Conservation (phyloP, 1,140 invertebrate species). For the Chironomus tepperi region DNA sequence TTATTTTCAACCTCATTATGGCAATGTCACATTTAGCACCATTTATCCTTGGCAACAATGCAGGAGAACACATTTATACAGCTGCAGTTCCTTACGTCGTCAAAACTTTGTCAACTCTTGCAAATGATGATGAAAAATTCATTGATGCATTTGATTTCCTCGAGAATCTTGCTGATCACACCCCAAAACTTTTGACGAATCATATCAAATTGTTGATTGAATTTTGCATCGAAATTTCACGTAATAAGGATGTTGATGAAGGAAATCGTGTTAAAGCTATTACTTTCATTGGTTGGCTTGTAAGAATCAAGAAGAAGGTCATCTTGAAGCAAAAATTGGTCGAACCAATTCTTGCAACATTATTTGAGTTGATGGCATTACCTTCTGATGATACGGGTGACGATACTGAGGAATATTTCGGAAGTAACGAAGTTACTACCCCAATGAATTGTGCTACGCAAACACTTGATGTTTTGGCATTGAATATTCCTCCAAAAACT, state of each 20-base stretch:
- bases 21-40: constrained; percentile 35
- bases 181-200: constrained; percentile 51
- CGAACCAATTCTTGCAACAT: constrained; percentile 56
- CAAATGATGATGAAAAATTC: constrained; percentile 51
- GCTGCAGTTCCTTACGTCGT: constrained; percentile 54
- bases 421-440: constrained; percentile 48
- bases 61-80: constrained; percentile 46
- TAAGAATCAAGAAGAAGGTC: constrained; percentile 60
- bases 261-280: constrained; percentile 57
- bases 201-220: constrained; percentile 55
- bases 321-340: constrained; percentile 66
- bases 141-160: constrained; percentile 59
- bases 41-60: constrained; percentile 33
- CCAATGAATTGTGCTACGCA: constrained; percentile 59
- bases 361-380: constrained; percentile 59
- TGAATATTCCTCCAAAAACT: constrained; percentile 69
- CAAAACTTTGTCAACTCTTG: constrained; percentile 47
- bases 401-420: constrained; percentile 53
- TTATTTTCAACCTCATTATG: constrained; percentile 33
- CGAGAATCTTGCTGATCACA: constrained; percentile 61
- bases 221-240: constrained; percentile 55
- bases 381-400: constrained; percentile 44
- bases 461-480: constrained; percentile 64
- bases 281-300: constrained; percentile 53
- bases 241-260: constrained; percentile 46